Evolutionary conservation across 1,140 invertebrate species (phyloP).

Genomic region (Probaryconus sp.): DNA sequence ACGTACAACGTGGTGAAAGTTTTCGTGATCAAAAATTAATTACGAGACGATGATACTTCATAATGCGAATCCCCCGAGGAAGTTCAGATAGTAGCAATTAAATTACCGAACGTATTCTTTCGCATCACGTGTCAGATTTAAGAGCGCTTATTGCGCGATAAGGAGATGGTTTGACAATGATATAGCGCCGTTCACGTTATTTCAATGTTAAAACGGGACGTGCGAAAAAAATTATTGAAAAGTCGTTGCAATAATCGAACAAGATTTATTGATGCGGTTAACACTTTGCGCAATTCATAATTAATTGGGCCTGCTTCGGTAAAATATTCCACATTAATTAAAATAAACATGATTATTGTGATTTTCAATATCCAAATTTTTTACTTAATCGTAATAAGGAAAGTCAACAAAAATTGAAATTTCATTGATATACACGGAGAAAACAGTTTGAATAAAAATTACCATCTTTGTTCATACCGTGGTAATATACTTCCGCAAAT

Average conservation of each 20-base stretch:
- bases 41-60: slow-evolving; percentile 33
- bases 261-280: slow-evolving; percentile 11
- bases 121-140: slow-evolving; percentile 40
- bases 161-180: slow-evolving; percentile 27
- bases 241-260: slow-evolving; percentile 16
- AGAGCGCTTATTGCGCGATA: slow-evolving; percentile 41
- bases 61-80: slow-evolving; percentile 23
- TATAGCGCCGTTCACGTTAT: not conserved
- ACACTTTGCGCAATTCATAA: not conserved
- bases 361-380: no score
- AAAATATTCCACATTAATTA: no score
- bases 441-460: no score
- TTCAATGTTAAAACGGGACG: slow-evolving; percentile 15
- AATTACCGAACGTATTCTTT: slow-evolving; percentile 48
- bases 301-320: no score
- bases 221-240: slow-evolving; percentile 3
- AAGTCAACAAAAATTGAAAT: no score
- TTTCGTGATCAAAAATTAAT: slow-evolving; percentile 38
- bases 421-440: no score
- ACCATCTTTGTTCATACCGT: no score
- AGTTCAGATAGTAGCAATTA: slow-evolving; percentile 43
- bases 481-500: no score
- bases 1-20: slow-evolving; percentile 34
- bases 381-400: no score
- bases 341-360: no score